phyloP scores from a whole-genome alignment of 2,888 invertebrate genomes.

The Heliconius ismenius region DNA sequence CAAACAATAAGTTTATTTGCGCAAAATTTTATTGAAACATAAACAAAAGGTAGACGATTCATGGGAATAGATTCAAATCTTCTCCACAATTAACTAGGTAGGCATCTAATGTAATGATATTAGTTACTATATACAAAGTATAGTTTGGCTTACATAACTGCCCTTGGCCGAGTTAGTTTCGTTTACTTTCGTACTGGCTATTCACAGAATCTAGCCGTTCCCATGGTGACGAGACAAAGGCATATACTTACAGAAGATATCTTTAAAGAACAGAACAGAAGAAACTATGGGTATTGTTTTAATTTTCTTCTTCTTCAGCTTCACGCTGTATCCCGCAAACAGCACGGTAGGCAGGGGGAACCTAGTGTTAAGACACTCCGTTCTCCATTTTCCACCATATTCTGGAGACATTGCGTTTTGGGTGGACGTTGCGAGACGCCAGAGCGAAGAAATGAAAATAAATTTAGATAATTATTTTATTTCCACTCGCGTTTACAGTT shows the following conservation, averaged over 20 bases:
- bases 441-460: too few species aligned
- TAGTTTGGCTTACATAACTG: slow-evolving; percentile 31
- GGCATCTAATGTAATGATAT: neutral
- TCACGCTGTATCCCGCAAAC: too few species aligned
- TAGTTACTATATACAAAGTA: neutral
- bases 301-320: too few species aligned
- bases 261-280: slow-evolving; percentile 21
- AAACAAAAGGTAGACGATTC: neutral
- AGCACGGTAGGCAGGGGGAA: too few species aligned
- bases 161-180: slow-evolving; percentile 39
- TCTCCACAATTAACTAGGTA: neutral
- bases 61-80: neutral
- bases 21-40: neutral
- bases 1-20: neutral
- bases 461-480: too few species aligned
- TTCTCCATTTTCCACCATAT: too few species aligned
- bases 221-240: slow-evolving; percentile 42
- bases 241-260: slow-evolving; percentile 34
- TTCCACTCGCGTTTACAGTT: too few species aligned
- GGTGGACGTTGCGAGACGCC: too few species aligned
- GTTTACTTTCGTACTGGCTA: slow-evolving; percentile 34
- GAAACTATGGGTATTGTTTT: too few species aligned
- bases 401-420: too few species aligned
- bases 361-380: too few species aligned
- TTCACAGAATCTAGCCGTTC: slow-evolving; percentile 40